These are phyloP conservation scores for Psittacula cyanocephala DNA, from an alignment of 2,113 vertebrate genomes.

Conservation along the genomic window DNA sequence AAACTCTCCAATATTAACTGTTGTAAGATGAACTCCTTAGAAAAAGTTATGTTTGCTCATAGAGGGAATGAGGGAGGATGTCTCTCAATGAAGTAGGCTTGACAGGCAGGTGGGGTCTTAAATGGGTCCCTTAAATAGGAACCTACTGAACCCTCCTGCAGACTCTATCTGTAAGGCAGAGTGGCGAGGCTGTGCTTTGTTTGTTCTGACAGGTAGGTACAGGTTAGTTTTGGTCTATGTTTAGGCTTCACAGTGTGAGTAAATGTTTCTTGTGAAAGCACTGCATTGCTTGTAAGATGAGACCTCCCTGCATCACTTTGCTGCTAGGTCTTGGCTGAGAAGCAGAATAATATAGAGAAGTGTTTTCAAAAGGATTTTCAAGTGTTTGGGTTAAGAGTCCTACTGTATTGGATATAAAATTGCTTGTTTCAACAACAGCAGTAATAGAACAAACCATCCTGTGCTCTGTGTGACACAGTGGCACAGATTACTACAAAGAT, in stretches of 20 bases:
- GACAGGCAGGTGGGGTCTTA: background rate
- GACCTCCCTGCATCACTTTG: background rate
- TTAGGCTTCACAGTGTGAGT: background rate
- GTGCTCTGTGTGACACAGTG: background rate
- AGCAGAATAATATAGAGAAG: constrained; percentile 1
- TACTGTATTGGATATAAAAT: constrained; percentile 14
- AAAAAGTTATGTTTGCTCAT: background rate
- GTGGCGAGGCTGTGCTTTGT: background rate
- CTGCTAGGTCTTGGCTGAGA: constrained; percentile 1
- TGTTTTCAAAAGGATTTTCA: constrained; percentile 40
- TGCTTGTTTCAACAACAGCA: constrained; percentile 34
- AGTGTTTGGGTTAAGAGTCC: constrained; percentile 49
- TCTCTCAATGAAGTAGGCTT: background rate
- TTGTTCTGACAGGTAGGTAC: background rate
- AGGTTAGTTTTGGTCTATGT: background rate
- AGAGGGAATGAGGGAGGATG: background rate
- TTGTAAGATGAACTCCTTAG: background rate
- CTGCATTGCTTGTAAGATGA: background rate
- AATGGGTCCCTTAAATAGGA: background rate
- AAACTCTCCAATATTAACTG: background rate
- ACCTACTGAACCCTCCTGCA: background rate
- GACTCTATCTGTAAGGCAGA: background rate
- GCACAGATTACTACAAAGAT: background rate
- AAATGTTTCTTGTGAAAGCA: constrained; percentile 5
- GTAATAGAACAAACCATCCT: background rate